These are phyloP conservation scores for Sarcophaga caerulescens DNA, from an alignment of 2,888 invertebrate species.

Conservation along the genomic window DNA sequence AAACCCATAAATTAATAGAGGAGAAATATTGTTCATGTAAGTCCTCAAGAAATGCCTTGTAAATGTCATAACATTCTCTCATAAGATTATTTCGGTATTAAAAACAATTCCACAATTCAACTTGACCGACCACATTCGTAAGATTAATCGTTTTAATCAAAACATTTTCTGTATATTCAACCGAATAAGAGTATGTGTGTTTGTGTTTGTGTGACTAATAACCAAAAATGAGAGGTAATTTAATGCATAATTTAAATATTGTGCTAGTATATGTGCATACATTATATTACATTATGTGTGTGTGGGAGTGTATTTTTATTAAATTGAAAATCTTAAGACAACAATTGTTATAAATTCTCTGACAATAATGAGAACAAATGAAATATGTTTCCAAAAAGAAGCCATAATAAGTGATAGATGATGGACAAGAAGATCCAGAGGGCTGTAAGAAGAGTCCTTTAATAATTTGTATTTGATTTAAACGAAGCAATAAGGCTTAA, in stretches of 20 bases:
- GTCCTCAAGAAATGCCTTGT: background rate
- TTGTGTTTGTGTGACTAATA: background rate
- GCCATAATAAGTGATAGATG: background rate
- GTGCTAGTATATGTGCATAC: background rate
- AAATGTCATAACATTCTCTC: slow-evolving; percentile 30
- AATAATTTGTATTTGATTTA: too few species aligned
- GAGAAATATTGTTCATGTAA: background rate
- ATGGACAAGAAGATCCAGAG: background rate
- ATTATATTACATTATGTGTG: background rate
- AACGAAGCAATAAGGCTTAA: too few species aligned
- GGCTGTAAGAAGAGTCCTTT: too few species aligned
- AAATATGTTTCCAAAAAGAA: slow-evolving; percentile 36
- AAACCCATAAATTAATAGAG: slow-evolving; percentile 14
- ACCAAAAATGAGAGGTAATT: slow-evolving; percentile 22
- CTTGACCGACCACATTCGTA: slow-evolving; percentile 9
- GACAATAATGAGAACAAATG: slow-evolving; percentile 11
- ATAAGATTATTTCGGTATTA: background rate
- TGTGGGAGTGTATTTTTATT: background rate
- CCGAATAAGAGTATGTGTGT: background rate
- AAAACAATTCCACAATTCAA: background rate
- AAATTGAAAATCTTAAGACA: slow-evolving; percentile 43
- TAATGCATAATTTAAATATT: slow-evolving; percentile 25
- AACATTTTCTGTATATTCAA: slow-evolving; percentile 8
- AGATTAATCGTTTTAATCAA: slow-evolving; percentile 52
- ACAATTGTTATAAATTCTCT: slow-evolving; percentile 48